Conservation (phyloP, 1,140 invertebrate species). For the Dendrolimus kikuchii region DNA sequence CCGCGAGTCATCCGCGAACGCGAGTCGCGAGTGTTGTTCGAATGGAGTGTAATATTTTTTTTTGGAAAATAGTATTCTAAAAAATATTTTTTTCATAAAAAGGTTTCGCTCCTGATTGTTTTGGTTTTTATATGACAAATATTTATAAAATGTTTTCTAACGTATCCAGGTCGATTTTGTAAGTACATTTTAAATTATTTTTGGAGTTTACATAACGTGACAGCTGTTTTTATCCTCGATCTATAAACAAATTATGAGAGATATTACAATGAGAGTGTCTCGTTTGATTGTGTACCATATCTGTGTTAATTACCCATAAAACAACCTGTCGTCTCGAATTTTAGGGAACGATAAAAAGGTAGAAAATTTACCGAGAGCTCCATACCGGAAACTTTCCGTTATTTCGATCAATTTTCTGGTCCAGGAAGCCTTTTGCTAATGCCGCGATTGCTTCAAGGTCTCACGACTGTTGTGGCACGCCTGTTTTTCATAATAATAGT, state of each 20-base stretch:
- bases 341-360: no score
- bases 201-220: slow-evolving; percentile 69
- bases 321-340: no score
- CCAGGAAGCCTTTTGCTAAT: slow-evolving; percentile 4
- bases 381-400: not conserved
- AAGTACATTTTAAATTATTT: slow-evolving; percentile 62
- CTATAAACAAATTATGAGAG: slow-evolving; percentile 40
- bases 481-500: slow-evolving; percentile 2
- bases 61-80: slow-evolving; percentile 32
- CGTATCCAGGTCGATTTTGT: slow-evolving; percentile 58
- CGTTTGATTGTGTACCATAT: not conserved
- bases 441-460: slow-evolving; percentile 10
- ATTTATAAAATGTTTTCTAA: slow-evolving; percentile 64
- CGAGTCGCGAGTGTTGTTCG: no score
- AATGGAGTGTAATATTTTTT: no score
- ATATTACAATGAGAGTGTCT: slow-evolving; percentile 9
- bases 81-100: slow-evolving; percentile 8
- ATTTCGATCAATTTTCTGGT: slow-evolving; percentile 1
- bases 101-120: slow-evolving; percentile 9
- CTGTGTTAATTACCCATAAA: no score
- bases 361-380: no score
- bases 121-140: slow-evolving; percentile 43
- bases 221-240: slow-evolving; percentile 53
- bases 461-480: slow-evolving; percentile 1
- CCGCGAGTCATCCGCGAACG: no score